Evolutionary conservation across 2,888 invertebrate species (phyloP).

Genomic region (Aleiodes leptofemur): DNA sequence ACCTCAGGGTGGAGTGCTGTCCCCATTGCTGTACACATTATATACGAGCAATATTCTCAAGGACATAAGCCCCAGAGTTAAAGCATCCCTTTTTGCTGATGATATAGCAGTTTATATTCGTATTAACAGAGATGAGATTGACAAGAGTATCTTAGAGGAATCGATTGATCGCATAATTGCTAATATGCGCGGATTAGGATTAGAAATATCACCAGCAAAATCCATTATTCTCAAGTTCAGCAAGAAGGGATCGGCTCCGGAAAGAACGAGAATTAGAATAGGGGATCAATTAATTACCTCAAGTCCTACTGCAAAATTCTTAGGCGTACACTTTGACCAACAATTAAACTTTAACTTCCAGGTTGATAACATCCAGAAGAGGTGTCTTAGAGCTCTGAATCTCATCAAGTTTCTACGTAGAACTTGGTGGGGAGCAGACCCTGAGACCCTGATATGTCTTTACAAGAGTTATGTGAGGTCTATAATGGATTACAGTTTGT

Average conservation of each 20-base stretch:
- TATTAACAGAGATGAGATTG: neutral
- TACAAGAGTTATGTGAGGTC: too few species aligned
- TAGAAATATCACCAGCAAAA: conserved; percentile 9
- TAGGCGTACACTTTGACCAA: conserved; percentile 38
- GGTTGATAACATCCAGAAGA: neutral
- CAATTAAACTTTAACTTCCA: conserved; percentile 36
- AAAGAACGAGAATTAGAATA: neutral
- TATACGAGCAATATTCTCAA: neutral
- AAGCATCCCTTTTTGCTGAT: conserved; percentile 2
- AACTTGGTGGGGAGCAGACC: too few species aligned
- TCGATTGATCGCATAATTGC: neutral
- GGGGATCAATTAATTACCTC: conserved; percentile 3
- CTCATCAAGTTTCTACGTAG: conserved; percentile 20
- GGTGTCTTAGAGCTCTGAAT: conserved; percentile 31
- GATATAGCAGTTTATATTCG: neutral
- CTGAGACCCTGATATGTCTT: too few species aligned
- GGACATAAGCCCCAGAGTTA: neutral
- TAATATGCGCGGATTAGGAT: neutral
- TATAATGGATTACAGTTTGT: neutral
- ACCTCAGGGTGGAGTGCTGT: too few species aligned
- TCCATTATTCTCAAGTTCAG: conserved; percentile 27
- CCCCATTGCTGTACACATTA: too few species aligned
- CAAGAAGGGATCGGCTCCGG: conserved; percentile 22
- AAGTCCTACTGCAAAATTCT: conserved; percentile 9
- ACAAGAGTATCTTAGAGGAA: neutral